phyloP scores from a whole-genome alignment of 2,888 invertebrate species.

The Ochropleura leucogaster region DNA sequence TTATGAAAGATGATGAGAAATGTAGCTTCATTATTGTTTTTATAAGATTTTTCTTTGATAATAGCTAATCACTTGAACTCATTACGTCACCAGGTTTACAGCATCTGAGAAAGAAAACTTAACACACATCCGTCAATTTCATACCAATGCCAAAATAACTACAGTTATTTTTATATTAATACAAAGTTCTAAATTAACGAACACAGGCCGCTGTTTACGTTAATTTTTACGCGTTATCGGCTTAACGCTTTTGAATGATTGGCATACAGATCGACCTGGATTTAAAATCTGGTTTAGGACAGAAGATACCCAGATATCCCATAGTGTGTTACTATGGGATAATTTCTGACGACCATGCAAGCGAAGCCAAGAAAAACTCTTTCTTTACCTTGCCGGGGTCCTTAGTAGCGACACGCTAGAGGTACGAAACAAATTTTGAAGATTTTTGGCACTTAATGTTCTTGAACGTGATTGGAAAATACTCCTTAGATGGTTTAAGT shows the following conservation, averaged over 20 bases:
- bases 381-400: neutral
- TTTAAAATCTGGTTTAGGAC: neutral
- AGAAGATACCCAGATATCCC: neutral
- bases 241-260: neutral
- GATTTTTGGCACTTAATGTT: neutral
- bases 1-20: conserved; percentile 25
- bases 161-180: neutral
- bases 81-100: conserved; percentile 2
- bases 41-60: conserved; percentile 18
- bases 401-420: no score
- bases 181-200: no score
- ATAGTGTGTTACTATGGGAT: neutral
- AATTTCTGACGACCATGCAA: neutral
- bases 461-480: neutral
- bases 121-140: neutral
- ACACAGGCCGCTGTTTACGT: no score
- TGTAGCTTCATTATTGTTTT: conserved; percentile 20
- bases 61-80: conserved; percentile 17
- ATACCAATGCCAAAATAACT: neutral
- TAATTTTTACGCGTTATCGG: neutral
- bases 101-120: neutral
- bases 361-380: neutral
- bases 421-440: neutral
- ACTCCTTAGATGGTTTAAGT: neutral
- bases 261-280: neutral